Evolutionary conservation across 2,888 invertebrate genomes (phyloP), one percentile per base, ranked within the genome.

Genomic region (Drosophila barbarae): DNA sequence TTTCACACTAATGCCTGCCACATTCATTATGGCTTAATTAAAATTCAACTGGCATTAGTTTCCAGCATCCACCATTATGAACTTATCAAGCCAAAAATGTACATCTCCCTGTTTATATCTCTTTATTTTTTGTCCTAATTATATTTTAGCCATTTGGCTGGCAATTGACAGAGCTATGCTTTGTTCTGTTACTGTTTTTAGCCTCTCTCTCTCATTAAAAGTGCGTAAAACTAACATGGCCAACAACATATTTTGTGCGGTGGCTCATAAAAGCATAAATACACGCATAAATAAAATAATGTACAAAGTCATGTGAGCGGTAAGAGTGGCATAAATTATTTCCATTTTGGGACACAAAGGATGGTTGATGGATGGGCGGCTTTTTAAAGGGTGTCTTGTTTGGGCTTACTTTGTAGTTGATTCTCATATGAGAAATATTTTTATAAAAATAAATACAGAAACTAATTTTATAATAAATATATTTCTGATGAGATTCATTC

Each of bases 121-220:
- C 34, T 59, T 21, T 32, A 30, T 44, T 49, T 57, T 56, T 38
- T 39, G 36, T 18, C 23, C 72, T 71, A 76, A 78, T 76, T 78
- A 66, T 75, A 69, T 73, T 80, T 71, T 64, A 44, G 26, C 66
- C 61, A 72, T 77, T 76, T 68, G 35, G 49, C 42, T 7, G 26
- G 15, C 42, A 34, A 34, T 47, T 60, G 34, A 39, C n/a, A 36
- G 15, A 15, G 38, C 12, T 12, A 8, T 9, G 46, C 46, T 46
- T 34, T 44, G 44, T 42, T 44, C 35, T 30, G 32, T 52, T 49
- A 30, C 51, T 56, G 57, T 44, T 50, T 46, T 54, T 21, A 28
- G 47, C 38, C 44, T n/a, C n/a, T n/a, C n/a, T n/a, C 66, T 67
- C 79, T 75, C 82, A 77, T 79, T 79, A 79, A 82, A 79, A 59